These are phyloP conservation scores for Tetramorium bicarinatum DNA, from an alignment of 2,888 invertebrate genomes.

Conservation along the genomic window DNA sequence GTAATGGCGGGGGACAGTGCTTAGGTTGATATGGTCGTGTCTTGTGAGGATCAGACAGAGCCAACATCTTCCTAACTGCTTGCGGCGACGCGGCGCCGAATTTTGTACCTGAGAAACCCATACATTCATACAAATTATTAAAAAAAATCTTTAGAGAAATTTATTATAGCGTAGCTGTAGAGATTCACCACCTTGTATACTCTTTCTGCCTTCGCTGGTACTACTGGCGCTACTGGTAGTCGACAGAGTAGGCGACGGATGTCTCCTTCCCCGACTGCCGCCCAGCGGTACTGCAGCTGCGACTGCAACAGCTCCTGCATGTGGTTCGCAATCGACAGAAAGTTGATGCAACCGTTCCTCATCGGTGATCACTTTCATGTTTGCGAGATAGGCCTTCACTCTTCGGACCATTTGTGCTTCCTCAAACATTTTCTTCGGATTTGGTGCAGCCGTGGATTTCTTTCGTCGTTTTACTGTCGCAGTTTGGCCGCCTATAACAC, in stretches of 20 bases:
- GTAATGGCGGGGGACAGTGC: conserved; percentile 88
- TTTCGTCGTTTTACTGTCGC: conserved; percentile 96
- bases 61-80: conserved; percentile 97
- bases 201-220: conserved; percentile 91
- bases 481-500: conserved; percentile 88
- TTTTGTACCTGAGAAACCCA: conserved; percentile 81
- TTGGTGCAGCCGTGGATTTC: conserved; percentile 95
- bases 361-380: conserved; percentile 96
- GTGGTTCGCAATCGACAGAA: conserved; percentile 95
- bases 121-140: background rate
- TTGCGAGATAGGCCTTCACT: conserved; percentile 97
- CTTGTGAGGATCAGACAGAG: conserved; percentile 95
- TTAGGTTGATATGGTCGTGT: conserved; percentile 96
- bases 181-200: conserved; percentile 81
- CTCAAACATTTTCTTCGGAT: conserved; percentile 99
- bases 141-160: background rate
- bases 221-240: conserved; percentile 97
- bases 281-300: conserved; percentile 88
- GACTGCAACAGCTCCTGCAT: conserved; percentile 83
- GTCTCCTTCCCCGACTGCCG: conserved; percentile 91
- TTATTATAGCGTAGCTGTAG: background rate
- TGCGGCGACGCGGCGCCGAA: conserved; percentile 97
- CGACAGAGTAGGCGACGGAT: conserved; percentile 97
- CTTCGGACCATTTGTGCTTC: conserved; percentile 99
- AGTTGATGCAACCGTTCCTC: conserved; percentile 96